Conservation (phyloP, 1,140 invertebrate genomes). For the Pomacea maculata region DNA sequence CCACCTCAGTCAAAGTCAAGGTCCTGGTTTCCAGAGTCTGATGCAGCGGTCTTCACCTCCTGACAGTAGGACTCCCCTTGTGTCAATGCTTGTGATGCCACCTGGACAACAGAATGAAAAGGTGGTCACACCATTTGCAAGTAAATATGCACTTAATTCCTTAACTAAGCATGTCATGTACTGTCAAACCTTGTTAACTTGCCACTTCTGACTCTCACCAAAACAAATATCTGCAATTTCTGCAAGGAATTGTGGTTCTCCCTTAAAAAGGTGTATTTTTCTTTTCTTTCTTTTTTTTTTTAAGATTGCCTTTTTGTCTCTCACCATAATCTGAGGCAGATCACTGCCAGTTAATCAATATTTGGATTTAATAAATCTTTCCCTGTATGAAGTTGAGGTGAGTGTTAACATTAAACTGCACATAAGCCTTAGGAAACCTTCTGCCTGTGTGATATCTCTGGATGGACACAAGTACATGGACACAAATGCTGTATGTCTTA, state of each 20-base stretch:
- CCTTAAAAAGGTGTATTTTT: too few species aligned
- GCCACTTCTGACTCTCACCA: too few species aligned
- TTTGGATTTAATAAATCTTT: not conserved
- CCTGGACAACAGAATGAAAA: slow-evolving; percentile 28
- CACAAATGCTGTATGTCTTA: slow-evolving; percentile 18
- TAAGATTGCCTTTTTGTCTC: too few species aligned
- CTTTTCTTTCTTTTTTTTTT: too few species aligned
- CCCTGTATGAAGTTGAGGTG: not conserved
- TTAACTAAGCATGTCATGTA: too few species aligned
- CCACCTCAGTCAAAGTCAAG: not conserved
- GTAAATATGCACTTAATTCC: too few species aligned
- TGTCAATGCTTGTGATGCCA: slow-evolving; percentile 41
- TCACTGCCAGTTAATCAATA: too few species aligned
- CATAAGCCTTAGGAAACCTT: not conserved
- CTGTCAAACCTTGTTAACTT: too few species aligned
- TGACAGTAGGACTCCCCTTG: slow-evolving; percentile 34
- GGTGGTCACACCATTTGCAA: too few species aligned
- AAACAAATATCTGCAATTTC: too few species aligned
- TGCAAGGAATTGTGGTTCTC: too few species aligned
- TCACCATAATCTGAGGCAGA: too few species aligned
- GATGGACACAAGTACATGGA: not conserved
- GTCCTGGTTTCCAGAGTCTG: slow-evolving; percentile 38
- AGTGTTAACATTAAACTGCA: not conserved
- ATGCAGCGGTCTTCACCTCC: slow-evolving; percentile 41
- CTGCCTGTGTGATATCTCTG: not conserved